Conservation (phyloP, 2,113 vertebrate species). For the Hydrochoerus hydrochaeris region DNA sequence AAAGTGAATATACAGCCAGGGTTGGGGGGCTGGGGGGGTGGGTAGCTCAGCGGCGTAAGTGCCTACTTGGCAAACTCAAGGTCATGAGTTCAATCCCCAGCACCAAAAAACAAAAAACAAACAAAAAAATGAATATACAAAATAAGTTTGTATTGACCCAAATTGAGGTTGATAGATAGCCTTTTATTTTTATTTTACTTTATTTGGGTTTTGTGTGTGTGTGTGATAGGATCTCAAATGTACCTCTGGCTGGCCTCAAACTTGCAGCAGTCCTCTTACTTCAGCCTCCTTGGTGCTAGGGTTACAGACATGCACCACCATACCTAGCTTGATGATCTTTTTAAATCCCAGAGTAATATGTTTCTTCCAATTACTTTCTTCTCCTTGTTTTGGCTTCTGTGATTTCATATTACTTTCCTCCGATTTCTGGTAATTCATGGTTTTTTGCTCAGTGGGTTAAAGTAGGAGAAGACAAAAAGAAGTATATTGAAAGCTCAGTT, state of each 20-base stretch:
- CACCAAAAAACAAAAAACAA: too few species aligned
- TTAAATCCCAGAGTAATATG: not conserved
- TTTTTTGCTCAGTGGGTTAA: constrained; percentile 26
- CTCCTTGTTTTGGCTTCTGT: not conserved
- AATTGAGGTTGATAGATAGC: not conserved
- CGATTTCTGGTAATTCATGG: not conserved
- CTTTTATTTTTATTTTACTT: not conserved
- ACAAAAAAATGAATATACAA: not conserved
- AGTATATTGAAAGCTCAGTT: not conserved
- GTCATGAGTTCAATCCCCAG: too few species aligned
- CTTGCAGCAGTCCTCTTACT: not conserved
- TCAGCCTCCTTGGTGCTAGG: not conserved
- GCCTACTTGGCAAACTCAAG: too few species aligned
- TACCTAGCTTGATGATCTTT: not conserved
- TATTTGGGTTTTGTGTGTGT: not conserved
- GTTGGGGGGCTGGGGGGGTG: too few species aligned
- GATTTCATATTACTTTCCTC: not conserved
- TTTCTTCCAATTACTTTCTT: not conserved
- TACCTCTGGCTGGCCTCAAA: not conserved
- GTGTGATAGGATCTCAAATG: not conserved
- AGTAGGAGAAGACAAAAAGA: not conserved
- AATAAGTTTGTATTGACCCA: not conserved
- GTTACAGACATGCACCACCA: not conserved
- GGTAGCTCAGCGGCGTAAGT: too few species aligned
- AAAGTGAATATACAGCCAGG: not conserved